Evolutionary conservation across 1,140 invertebrate genomes (phyloP).

Genomic region (Monochamus saltuarius): DNA sequence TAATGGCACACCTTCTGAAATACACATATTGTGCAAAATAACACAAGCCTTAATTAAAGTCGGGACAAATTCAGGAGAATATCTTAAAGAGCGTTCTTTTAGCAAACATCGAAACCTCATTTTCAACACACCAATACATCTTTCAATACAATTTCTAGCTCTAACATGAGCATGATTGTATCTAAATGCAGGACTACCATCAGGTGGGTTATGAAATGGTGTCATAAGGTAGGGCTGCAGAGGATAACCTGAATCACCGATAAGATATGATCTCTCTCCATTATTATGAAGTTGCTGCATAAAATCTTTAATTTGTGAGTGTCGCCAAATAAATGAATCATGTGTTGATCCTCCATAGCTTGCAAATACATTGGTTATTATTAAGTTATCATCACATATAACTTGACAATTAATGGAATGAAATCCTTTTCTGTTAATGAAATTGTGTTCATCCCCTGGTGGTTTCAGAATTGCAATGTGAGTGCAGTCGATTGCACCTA

Average conservation of each 20-base stretch:
- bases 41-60: too few relatives aligned
- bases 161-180: background rate
- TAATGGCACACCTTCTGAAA: too few relatives aligned
- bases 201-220: background rate
- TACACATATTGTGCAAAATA: too few relatives aligned
- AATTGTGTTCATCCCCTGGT: background rate
- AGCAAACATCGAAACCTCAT: too few relatives aligned
- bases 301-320: too few relatives aligned
- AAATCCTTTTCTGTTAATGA: slow-evolving; percentile 6
- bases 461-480: background rate
- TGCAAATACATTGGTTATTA: too few relatives aligned
- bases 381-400: background rate
- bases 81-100: too few relatives aligned
- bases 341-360: too few relatives aligned
- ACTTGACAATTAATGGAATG: background rate
- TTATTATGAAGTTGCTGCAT: background rate
- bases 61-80: too few relatives aligned
- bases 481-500: slow-evolving; percentile 3
- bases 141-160: slow-evolving; percentile 12
- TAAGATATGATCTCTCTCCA: background rate
- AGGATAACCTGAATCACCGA: slow-evolving; percentile 11
- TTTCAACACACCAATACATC: too few relatives aligned
- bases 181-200: background rate
- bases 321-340: too few relatives aligned
- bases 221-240: slow-evolving; percentile 6